Conservation (phyloP, 1,140 invertebrate species). For the Drosophila equinoxialis region DNA sequence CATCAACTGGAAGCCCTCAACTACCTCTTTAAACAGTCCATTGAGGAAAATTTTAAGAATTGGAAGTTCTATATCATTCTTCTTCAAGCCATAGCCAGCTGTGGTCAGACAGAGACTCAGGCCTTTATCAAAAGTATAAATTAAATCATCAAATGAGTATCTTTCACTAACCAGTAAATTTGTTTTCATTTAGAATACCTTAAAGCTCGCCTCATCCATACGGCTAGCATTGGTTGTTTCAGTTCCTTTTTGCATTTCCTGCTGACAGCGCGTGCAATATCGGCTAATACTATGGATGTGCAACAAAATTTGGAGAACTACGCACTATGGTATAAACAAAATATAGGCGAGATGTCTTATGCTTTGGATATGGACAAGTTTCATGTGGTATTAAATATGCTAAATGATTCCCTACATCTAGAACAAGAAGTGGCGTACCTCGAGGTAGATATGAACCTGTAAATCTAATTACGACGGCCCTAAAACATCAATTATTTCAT, state of each 20-base stretch:
- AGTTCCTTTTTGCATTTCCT: constrained; percentile 60
- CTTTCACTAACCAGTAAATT: neutral
- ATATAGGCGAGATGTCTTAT: constrained; percentile 77
- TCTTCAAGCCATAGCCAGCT: constrained; percentile 60
- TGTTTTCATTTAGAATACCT: constrained; percentile 52
- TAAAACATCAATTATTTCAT: neutral
- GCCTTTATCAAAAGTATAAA: constrained; percentile 58
- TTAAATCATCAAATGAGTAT: too few species aligned
- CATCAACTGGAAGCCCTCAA: constrained; percentile 49
- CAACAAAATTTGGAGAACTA: constrained; percentile 70
- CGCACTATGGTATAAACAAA: constrained; percentile 77
- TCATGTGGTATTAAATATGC: constrained; percentile 47
- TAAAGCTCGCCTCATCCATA: constrained; percentile 59
- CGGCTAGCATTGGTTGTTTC: constrained; percentile 45
- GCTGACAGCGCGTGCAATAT: constrained; percentile 61
- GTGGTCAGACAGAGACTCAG: constrained; percentile 26
- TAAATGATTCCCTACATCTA: constrained; percentile 64
- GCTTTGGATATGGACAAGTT: constrained; percentile 62
- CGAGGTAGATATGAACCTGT: constrained; percentile 40
- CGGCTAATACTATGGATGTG: constrained; percentile 63
- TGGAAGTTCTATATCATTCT: constrained; percentile 78
- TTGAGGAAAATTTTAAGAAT: constrained; percentile 39
- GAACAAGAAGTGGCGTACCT: constrained; percentile 68
- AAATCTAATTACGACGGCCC: neutral
- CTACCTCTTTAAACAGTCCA: constrained; percentile 64